Conservation (phyloP, 2,797 vertebrate species). For the Rhinogobio ventralis region DNA sequence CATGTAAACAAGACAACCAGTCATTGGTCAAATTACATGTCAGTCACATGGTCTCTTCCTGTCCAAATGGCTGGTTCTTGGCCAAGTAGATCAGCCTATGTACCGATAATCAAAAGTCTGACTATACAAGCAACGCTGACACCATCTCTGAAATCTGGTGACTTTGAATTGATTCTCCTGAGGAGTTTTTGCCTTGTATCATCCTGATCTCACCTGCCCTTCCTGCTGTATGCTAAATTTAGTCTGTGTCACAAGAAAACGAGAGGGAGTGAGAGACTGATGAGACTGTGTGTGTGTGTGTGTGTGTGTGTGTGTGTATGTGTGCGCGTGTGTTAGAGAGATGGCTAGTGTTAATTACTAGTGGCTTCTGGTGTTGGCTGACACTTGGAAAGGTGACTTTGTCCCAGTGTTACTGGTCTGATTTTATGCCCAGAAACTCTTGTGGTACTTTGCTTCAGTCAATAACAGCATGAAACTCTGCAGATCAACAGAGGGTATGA, state of each 20-base stretch:
- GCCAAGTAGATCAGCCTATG: neutral
- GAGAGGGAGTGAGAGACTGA: constrained; percentile 5
- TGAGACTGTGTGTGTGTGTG: neutral
- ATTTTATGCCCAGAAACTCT: constrained; percentile 32
- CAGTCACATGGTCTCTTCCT: neutral
- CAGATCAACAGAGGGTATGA: neutral
- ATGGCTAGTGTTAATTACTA: constrained; percentile 60
- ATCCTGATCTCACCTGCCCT: constrained; percentile 50
- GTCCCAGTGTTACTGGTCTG: constrained; percentile 38
- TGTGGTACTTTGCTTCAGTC: constrained; percentile 13
- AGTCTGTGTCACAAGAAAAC: constrained; percentile 42
- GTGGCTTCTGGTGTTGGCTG: constrained; percentile 48
- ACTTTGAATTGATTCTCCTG: constrained; percentile 22
- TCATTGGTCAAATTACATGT: neutral
- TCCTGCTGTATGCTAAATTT: constrained; percentile 66
- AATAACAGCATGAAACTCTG: constrained; percentile 9
- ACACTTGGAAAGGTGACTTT: constrained; percentile 43
- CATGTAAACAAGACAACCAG: neutral
- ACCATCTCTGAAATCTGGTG: constrained; percentile 5
- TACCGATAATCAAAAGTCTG: neutral
- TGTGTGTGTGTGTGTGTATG: constrained; percentile 2
- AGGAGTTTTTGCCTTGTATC: constrained; percentile 20
- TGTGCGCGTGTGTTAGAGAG: constrained; percentile 50
- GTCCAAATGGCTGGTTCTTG: neutral
- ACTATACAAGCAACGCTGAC: neutral